Base-by-base conservation (phyloP, 2,888 invertebrate species). In the Adelognathus sp. region DNA sequence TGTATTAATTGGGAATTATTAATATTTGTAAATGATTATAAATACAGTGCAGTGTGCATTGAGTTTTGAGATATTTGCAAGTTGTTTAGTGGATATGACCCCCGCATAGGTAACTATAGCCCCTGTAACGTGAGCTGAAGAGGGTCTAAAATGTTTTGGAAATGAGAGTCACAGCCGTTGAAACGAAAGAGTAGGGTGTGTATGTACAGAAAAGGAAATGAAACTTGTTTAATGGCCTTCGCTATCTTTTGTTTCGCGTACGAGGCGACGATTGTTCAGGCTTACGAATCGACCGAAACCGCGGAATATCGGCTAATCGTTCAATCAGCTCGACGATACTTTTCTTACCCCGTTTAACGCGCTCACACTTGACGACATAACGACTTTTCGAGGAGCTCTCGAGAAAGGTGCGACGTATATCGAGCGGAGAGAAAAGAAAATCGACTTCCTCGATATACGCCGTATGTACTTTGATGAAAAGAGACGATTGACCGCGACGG, bases 241-340 rank as follows among this genome's bases (percentile, higher is more conserved):
- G 52, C 52, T 56, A 73, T 69, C 67, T 46, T 54, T 63, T 67
- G 67, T 70, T 64, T 64, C 58, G 36, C 56, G 64, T 54, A 64
- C 52, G 71, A 73, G 63, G 50, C 54, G 56, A 63, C 75, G 69
- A 70, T 76, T 69, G 70, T 70, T 63, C 31, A 46, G 56, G n/a
- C n/a, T n/a, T n/a, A n/a, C 63, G 46, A 39, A 74, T 56, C 46
- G 46, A 70, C 29, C 39, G 11, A 27, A 3, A 0, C 9, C 16
- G 33, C 21, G 31, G 46, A 46, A 46, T 18, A 11, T 50, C 11
- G 33, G 58, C 61, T 73, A 78, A 78, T 78, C 73, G 73, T 69
- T n/a, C n/a, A 39, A 27, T 36, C 27, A 52, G 33, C 14, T 46
- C 16, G 36, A 16, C 18, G 11, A 33, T 33, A 18, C 18, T 9